Evolutionary conservation across 2,888 invertebrate genomes (phyloP), one percentile per base, ranked within the genome.

Genomic region (Nephrotoma flavescens): DNA sequence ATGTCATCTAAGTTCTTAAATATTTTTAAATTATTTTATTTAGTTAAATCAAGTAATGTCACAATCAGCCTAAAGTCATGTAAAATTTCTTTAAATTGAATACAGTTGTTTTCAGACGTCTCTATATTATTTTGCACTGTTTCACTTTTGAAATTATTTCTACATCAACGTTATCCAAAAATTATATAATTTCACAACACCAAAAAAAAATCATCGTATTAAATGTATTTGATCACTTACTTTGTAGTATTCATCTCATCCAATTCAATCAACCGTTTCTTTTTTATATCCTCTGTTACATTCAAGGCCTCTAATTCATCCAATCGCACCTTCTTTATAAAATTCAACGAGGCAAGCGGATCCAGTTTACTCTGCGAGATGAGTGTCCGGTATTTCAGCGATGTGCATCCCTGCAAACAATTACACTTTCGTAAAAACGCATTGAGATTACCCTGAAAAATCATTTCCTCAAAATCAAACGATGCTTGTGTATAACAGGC

Each of bases 401-500:
- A 94, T 0, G 94, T 94, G 89, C 95, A 95, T 0, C 94, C 92
- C 0, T 94, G 94, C 15, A 94, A 90, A 89, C 95, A 95, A 87
- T 92, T 91, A 89, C 94, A 95, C 9, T 91, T 90, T 85, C 90
- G 90, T 52, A 87, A 86, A 12, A 90, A 89, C 11, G 12, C 11
- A 45, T 15, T 42, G 41, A 11, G 47, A 86, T 31, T 84, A 11
- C 42, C 84, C 85, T 31, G 71, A 45, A 86, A 15, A 31, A 42
- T 86, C 86, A 57, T 44, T 87, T 47, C 9, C 87, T 87, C 85
- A 87, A 87, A 86, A 52, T 86, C 83, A 89, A 89, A 85, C 47
- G 83, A 86, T 6, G 57, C 87, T 31, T 57, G 12, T 11, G 52
- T 42, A 19, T 87, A 86, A 42, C 86, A 87, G 6, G 15, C 7